Percentiles rank a stretch among this genome's conserved stretches.
Evolutionary conservation across 2,888 invertebrate genomes (phyloP).

Genomic region (Orchesella flavescens): DNA sequence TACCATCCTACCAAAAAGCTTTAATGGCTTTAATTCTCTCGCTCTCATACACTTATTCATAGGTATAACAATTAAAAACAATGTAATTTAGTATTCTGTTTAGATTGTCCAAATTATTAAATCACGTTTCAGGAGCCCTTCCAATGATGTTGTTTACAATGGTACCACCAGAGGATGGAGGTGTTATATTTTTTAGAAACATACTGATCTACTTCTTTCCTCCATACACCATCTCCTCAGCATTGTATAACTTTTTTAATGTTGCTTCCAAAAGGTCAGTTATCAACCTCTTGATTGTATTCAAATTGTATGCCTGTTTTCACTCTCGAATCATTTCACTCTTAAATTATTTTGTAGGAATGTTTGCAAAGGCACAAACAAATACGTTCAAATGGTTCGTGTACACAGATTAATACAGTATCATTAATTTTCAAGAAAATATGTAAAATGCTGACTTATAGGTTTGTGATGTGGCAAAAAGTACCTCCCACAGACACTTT

Average conservation of each 20-base stretch:
- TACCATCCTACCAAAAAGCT: slow-evolving; percentile 23
- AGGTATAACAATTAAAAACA: no score
- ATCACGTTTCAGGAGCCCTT: not conserved
- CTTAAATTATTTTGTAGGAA: slow-evolving; percentile 19
- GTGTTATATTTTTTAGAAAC: slow-evolving; percentile 12
- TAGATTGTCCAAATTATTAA: no score
- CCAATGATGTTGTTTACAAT: not conserved
- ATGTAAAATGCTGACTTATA: no score
- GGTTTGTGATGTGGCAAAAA: no score
- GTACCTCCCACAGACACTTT: no score
- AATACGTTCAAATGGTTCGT: slow-evolving; percentile 9
- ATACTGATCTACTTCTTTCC: slow-evolving; percentile 23
- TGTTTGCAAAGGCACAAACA: slow-evolving; percentile 10
- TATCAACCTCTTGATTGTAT: no score
- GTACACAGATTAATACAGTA: no score
- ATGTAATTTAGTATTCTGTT: no score
- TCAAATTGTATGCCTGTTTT: no score
- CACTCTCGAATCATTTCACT: no score
- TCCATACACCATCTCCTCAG: slow-evolving; percentile 33
- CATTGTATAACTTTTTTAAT: slow-evolving; percentile 23
- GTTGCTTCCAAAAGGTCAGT: slow-evolving; percentile 21
- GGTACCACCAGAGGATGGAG: not conserved
- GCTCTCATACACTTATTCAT: slow-evolving; percentile 49
- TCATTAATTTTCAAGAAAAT: no score
- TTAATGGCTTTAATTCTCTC: slow-evolving; percentile 43